Conservation (phyloP, 2,797 vertebrate genomes). For the Mareca penelope region DNA sequence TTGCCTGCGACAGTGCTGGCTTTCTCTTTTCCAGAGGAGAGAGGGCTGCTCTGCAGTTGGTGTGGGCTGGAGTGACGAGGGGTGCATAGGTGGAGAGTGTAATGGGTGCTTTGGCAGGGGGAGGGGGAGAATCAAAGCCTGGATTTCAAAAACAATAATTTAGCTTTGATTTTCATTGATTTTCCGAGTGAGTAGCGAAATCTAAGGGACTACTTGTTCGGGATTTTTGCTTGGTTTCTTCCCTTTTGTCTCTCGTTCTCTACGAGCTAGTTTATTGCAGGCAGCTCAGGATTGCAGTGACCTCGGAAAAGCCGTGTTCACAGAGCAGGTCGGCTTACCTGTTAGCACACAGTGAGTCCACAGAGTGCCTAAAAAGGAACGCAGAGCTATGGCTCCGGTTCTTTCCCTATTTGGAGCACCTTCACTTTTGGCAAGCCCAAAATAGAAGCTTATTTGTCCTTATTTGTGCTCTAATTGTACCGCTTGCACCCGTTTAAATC, state of each 20-base stretch:
- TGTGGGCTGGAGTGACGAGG: neutral
- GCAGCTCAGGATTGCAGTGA: neutral
- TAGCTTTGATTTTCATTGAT: neutral
- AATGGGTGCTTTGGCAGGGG: neutral
- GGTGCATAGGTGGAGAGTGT: neutral
- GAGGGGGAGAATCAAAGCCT: neutral
- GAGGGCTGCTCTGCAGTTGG: neutral
- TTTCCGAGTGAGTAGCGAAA: neutral
- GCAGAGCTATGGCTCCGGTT: neutral
- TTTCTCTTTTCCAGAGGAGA: neutral
- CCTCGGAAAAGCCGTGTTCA: neutral
- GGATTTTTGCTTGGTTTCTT: neutral
- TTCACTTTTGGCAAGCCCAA: neutral
- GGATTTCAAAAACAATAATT: neutral
- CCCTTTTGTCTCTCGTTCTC: neutral
- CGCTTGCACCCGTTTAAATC: neutral
- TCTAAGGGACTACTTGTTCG: fast-evolving
- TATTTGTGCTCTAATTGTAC: neutral
- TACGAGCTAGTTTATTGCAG: fast-evolving
- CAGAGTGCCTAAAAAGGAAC: neutral
- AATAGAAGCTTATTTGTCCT: slow-evolving; percentile 29
- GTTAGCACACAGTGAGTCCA: fast-evolving
- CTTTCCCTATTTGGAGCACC: neutral
- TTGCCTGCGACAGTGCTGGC: neutral
- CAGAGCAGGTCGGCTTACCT: neutral